phyloP scores from a whole-genome alignment of 1,140 invertebrate species.

The Drosophila eugracilis region DNA sequence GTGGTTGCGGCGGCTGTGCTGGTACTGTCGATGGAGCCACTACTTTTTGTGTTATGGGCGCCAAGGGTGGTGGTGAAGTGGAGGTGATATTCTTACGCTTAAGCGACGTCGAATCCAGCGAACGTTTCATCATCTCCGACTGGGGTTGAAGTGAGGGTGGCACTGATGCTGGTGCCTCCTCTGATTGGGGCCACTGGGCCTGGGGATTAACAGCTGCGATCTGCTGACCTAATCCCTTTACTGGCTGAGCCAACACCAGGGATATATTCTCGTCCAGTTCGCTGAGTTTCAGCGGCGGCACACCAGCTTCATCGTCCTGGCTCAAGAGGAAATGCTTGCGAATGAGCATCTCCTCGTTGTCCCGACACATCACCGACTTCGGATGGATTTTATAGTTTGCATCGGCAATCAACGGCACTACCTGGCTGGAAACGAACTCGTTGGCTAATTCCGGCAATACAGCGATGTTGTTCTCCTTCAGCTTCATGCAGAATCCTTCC shows the following conservation, averaged over 20 bases:
- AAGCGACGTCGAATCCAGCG: background rate
- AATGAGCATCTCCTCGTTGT: slow-evolving; percentile 77
- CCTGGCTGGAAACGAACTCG: slow-evolving; percentile 59
- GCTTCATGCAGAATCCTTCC: slow-evolving; percentile 58
- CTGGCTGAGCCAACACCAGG: slow-evolving; percentile 40
- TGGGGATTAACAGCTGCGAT: slow-evolving; percentile 12
- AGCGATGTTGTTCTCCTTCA: slow-evolving; percentile 57
- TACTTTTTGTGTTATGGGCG: slow-evolving; percentile 45
- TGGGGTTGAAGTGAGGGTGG: background rate
- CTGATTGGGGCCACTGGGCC: background rate
- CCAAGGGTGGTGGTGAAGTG: slow-evolving; percentile 54
- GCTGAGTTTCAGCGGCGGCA: slow-evolving; percentile 65
- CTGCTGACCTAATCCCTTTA: slow-evolving; percentile 16
- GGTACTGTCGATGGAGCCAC: background rate
- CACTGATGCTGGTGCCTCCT: background rate
- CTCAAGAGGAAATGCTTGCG: slow-evolving; percentile 71
- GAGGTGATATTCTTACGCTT: slow-evolving; percentile 17
- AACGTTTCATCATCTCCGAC: background rate
- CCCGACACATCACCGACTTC: slow-evolving; percentile 54
- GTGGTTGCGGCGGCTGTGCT: background rate
- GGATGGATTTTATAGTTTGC: slow-evolving; percentile 56
- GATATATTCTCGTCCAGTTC: slow-evolving; percentile 65
- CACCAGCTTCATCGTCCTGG: slow-evolving; percentile 63
- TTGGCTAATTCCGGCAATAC: slow-evolving; percentile 51
- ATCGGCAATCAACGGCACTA: slow-evolving; percentile 72